Base-by-base conservation (phyloP, 2,888 invertebrate species). In the Cenopis cana region DNA sequence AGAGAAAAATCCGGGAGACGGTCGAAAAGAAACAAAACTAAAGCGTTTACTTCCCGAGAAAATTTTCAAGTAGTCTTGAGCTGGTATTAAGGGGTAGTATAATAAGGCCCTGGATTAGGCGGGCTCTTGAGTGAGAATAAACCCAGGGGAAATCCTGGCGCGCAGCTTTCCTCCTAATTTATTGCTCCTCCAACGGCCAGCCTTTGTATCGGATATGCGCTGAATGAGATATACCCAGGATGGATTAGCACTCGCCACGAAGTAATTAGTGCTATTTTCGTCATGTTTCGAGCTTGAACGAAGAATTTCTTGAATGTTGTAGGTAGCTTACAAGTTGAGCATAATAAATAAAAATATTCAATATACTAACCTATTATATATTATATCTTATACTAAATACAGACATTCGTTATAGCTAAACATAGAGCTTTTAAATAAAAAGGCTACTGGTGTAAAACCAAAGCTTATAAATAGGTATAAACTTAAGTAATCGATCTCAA, bases 21-120 rank as follows among this genome's bases (percentile, higher is more conserved):
- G 65, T 69, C 75, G 75, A 77, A 77, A 81, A 81, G 83, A 79
- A 79, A 79, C 82, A 77, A 77, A 86, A 86, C 85, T 87, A 84
- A 87, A 88, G 79, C 88, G 86, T 87, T 88, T 89, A 88, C 87
- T 89, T 86, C 81, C 81, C 84, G 84, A 89, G 89, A 85, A 93
- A 91, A 92, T 90, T 93, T 91, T 92, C 93, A 93, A 93, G 92
- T 91, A 91, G 89, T 91, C 91, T 90, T 89, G 91, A 93, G 90
- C 89, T 86, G 85, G 92, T 91, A 91, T 93, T 93, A 92, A 91
- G 93, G 93, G 92, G 91, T 87, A 89, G 93, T 86, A 91, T 93
- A 93, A 93, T 93, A 93, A 92, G 93, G 91, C 92, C 92, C 89
- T 89, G 93, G 93, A 93, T 93, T 93, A 93, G 91, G 89, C 89